phyloP scores from a whole-genome alignment of 2,113 vertebrate genomes.

The Saguinus midas region DNA sequence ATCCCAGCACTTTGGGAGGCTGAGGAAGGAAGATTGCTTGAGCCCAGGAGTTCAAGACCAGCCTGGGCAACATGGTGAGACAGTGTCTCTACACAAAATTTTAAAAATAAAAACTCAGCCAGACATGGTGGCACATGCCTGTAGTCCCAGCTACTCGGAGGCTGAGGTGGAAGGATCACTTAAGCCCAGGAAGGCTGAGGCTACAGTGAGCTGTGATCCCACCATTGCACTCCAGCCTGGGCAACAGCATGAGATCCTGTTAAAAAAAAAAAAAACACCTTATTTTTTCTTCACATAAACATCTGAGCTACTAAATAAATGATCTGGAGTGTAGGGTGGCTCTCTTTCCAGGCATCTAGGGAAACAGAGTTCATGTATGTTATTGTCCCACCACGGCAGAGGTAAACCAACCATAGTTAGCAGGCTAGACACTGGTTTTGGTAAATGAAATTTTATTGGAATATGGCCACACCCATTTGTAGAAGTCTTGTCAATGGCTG shows the following conservation, averaged over 20 bases:
- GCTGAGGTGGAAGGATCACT: background rate
- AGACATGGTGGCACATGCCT: background rate
- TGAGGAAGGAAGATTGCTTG: background rate
- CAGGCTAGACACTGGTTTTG: background rate
- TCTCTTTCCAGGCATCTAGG: background rate
- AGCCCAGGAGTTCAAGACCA: background rate
- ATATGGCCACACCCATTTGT: background rate
- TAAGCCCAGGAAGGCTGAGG: background rate
- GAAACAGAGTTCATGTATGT: background rate
- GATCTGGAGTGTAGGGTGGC: background rate
- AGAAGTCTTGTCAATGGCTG: background rate
- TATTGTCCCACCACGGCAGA: background rate
- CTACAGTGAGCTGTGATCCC: background rate
- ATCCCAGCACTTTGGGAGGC: background rate
- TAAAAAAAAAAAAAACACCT: too few relatives aligned
- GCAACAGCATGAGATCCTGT: too few relatives aligned
- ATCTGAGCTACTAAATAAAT: background rate
- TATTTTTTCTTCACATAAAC: background rate
- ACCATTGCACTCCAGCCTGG: background rate
- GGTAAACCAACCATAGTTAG: background rate
- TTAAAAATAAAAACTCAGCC: background rate
- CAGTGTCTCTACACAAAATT: background rate
- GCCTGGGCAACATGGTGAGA: background rate
- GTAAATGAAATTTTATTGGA: background rate
- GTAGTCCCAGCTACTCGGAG: background rate